Conservation (phyloP, 2,797 vertebrate species). For the Hydrolagus colliei region DNA sequence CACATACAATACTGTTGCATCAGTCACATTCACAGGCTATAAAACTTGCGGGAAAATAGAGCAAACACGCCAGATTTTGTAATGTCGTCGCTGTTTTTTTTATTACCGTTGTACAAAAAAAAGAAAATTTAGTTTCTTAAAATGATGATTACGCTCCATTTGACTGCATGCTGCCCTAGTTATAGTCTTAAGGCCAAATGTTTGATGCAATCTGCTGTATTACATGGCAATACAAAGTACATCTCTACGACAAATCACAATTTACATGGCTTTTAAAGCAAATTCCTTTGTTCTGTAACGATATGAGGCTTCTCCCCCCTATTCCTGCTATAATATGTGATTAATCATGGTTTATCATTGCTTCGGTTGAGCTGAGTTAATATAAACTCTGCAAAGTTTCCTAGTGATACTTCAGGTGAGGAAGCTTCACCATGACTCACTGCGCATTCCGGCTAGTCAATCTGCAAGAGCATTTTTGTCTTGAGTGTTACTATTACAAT, state of each 20-base stretch:
- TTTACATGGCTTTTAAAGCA: not conserved
- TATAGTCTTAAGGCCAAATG: not conserved
- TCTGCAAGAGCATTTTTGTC: no score
- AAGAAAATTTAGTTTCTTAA: not conserved
- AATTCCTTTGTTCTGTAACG: not conserved
- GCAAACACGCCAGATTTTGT: no score
- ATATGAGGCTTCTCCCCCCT: not conserved
- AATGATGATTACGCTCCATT: not conserved
- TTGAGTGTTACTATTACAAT: no score
- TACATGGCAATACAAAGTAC: not conserved
- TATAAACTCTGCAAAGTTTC: no score
- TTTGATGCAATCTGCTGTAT: not conserved
- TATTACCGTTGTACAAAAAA: not conserved
- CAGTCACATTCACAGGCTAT: not conserved
- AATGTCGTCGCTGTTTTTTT: not conserved
- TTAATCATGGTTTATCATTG: no score
- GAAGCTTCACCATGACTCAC: no score
- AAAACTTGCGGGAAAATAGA: not conserved
- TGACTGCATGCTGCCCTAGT: not conserved
- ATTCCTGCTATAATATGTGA: no score
- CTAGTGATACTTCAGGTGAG: no score
- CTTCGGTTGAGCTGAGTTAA: no score
- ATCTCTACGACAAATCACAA: not conserved
- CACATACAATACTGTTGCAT: not conserved
- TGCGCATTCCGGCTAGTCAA: no score